Conservation (phyloP, 2,797 vertebrate genomes). For the Eulemur mongoz region DNA sequence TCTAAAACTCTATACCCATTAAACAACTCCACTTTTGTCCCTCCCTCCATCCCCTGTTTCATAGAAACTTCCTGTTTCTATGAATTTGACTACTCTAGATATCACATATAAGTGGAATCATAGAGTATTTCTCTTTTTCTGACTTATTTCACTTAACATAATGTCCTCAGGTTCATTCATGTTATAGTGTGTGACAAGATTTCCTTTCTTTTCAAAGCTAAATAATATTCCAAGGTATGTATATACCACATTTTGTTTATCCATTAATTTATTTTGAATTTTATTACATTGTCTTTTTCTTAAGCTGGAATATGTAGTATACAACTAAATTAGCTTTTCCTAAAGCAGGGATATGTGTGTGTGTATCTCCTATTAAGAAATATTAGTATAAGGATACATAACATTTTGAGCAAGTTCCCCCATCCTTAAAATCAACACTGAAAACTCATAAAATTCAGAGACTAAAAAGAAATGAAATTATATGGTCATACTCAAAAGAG, state of each 20-base stretch:
- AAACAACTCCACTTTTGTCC: not conserved
- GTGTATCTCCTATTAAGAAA: not conserved
- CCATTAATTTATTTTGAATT: not conserved
- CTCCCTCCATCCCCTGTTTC: not conserved
- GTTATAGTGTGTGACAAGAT: not conserved
- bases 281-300: conserved; percentile 38
- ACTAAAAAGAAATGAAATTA: conserved; percentile 35
- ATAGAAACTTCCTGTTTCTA: not conserved
- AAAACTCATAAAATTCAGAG: conserved; percentile 41
- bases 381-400: not conserved
- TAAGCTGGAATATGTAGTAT: not conserved
- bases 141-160: not conserved
- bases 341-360: not conserved
- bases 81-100: not conserved
- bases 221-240: not conserved
- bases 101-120: not conserved
- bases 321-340: conserved; percentile 8
- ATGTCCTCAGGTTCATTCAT: not conserved
- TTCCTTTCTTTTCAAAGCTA: not conserved
- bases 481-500: not conserved
- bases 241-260: not conserved
- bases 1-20: not conserved
- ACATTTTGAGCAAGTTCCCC: conserved; percentile 24
- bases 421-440: conserved; percentile 40
- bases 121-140: not conserved